These are phyloP conservation scores for Tetramorium simillimum DNA, from an alignment of 1,140 invertebrate species.

Conservation along the genomic window DNA sequence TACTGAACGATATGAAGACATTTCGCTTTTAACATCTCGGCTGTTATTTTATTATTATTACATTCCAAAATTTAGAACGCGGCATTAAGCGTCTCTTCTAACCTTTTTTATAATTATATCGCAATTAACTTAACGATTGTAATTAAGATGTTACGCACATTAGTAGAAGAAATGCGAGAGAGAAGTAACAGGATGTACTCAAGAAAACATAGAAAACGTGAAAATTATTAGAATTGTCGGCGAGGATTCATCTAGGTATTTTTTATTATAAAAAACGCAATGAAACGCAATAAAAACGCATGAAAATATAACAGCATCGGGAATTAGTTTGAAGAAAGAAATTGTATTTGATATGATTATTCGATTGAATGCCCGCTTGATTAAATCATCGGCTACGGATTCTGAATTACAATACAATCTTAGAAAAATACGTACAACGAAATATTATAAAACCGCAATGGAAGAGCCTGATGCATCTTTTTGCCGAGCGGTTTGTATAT, in stretches of 20 bases:
- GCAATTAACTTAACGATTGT: background rate
- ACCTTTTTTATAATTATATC: background rate
- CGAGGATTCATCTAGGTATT: constrained; percentile 1
- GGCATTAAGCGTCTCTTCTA: background rate
- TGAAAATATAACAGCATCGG: background rate
- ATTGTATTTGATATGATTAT: background rate
- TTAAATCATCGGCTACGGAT: background rate
- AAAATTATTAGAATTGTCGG: background rate
- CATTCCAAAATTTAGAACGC: background rate
- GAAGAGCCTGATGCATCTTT: background rate
- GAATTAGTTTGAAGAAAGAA: background rate
- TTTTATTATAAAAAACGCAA: background rate
- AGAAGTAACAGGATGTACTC: background rate
- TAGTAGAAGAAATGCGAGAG: background rate
- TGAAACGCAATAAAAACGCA: too few relatives aligned
- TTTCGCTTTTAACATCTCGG: background rate
- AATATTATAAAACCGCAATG: background rate
- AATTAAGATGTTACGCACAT: background rate
- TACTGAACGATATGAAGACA: constrained; percentile 11
- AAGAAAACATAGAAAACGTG: background rate
- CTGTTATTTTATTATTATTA: constrained; percentile 21
- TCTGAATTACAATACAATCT: background rate
- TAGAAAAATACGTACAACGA: background rate
- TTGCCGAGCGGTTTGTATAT: background rate
- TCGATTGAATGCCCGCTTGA: background rate